Conservation (phyloP, 2,113 vertebrate genomes). For the Abramis brama region DNA sequence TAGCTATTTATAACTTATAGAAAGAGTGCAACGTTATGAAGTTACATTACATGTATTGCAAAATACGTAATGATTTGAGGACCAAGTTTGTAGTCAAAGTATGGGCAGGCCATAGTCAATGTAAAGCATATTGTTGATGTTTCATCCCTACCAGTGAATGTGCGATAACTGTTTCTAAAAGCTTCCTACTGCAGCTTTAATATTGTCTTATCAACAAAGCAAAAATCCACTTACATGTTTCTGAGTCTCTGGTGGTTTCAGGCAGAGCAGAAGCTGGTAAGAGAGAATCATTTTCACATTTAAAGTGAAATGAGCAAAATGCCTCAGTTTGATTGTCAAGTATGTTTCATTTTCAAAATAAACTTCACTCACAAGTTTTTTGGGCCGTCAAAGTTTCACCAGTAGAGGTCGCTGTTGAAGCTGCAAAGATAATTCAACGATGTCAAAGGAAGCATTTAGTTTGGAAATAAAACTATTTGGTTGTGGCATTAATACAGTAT, state of each 20-base stretch:
- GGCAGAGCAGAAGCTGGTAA: neutral
- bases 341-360: neutral
- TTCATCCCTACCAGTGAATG: too few relatives aligned
- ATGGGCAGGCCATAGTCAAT: too few relatives aligned
- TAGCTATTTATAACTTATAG: too few relatives aligned
- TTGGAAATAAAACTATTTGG: too few relatives aligned
- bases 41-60: too few relatives aligned
- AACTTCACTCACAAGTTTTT: neutral
- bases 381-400: neutral
- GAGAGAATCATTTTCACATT: neutral
- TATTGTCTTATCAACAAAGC: neutral
- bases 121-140: too few relatives aligned
- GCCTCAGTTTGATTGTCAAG: neutral
- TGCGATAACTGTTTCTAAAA: too few relatives aligned
- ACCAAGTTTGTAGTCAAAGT: too few relatives aligned
- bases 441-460: neutral
- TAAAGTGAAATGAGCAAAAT: neutral
- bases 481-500: too few relatives aligned
- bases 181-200: too few relatives aligned
- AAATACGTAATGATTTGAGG: too few relatives aligned
- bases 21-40: too few relatives aligned
- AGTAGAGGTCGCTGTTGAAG: neutral
- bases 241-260: neutral
- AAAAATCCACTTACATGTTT: neutral
- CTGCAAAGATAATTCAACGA: neutral